Evolutionary conservation across 2,888 invertebrate species (phyloP), one percentile per base, ranked within the genome.

Genomic region (Phengaris arion): DNA sequence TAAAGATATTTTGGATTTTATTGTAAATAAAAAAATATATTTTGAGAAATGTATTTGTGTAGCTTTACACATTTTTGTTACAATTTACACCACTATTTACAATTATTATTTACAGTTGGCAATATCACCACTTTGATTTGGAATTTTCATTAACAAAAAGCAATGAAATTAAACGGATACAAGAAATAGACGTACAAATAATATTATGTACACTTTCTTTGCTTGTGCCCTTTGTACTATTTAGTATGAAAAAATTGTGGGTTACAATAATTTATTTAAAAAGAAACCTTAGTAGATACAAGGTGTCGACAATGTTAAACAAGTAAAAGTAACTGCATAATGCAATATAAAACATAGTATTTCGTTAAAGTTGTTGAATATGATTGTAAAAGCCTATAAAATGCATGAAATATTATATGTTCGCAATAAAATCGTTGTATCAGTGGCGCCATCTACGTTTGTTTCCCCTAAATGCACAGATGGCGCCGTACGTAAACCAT

Each of bases 41-140:
- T 59, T 22, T 22, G 9, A 22, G 59, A 59, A 59, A 59, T 59
- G 59, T 59, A 59, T 59, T 59, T 59, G 59, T 13, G 15, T 57
- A 15, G 57, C 8, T 57, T 15, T 15, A 57, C 57, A 57, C 15
- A 15, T 57, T 57, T 22, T 15, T 2, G 8, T 70, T 48, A 12
- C 15, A 15, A n/a, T 70, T 70, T 51, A 70, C 15, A 70, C 69
- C 69, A 55, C 59, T 80, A 79, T 79, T 78, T 80, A 80, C 78
- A 80, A 74, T 75, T 72, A 69, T 76, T 79, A 79, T 79, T 78
- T 79, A 79, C 79, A 78, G 15, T 76, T 76, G 75, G 78, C 77
- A 76, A 77, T 74, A 77, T 73, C 75, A 48, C 48, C 48, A 48
- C 48, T 6, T 48, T 48, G 48, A 48, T 48, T 48, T 48, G 3